Percentiles rank a stretch among this genome's conserved stretches.
phyloP scores from a whole-genome alignment of 2,888 invertebrate genomes.

The Liopterus haemorrhoidalis region DNA sequence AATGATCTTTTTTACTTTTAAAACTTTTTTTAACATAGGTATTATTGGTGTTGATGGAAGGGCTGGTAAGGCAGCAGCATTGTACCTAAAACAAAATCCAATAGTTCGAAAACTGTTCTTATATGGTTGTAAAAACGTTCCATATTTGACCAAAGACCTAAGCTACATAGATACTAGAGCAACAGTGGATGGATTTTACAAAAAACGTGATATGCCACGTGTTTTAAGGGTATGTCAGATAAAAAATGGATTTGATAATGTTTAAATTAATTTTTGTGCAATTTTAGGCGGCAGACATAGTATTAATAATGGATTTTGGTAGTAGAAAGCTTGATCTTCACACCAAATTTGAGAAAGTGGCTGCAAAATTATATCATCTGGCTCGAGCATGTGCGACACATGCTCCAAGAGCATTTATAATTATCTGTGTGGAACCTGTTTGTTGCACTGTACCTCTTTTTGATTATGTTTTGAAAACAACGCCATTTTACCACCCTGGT shows the following conservation, averaged over 20 bases:
- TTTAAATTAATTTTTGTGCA: too few species aligned
- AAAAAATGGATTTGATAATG: too few species aligned
- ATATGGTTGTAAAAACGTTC: slow-evolving; percentile 36
- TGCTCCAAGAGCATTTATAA: slow-evolving; percentile 51
- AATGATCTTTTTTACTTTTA: too few species aligned
- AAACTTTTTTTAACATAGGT: too few species aligned
- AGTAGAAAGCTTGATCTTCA: slow-evolving; percentile 21
- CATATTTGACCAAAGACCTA: slow-evolving; percentile 39
- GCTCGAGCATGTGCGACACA: slow-evolving; percentile 49
- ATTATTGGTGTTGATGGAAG: slow-evolving; percentile 51
- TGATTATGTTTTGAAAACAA: slow-evolving; percentile 45
- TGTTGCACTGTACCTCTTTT: slow-evolving; percentile 53
- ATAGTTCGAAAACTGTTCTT: slow-evolving; percentile 40
- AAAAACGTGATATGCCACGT: not conserved
- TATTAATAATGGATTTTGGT: slow-evolving; percentile 37
- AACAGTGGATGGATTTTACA: slow-evolving; percentile 14
- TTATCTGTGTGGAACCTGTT: slow-evolving; percentile 51
- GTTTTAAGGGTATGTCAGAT: slow-evolving; percentile 9
- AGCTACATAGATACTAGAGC: slow-evolving; percentile 39
- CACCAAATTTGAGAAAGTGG: slow-evolving; percentile 33
- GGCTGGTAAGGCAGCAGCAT: slow-evolving; percentile 48
- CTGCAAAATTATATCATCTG: slow-evolving; percentile 37
- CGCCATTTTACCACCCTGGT: slow-evolving; percentile 43
- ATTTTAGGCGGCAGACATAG: slow-evolving; percentile 40
- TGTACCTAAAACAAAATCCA: slow-evolving; percentile 53